A percentile compares a stretch with the other conserved stretches of the same genome.
phyloP scores from a whole-genome alignment of 2,888 invertebrate genomes.

The Leptopilina myrica region DNA sequence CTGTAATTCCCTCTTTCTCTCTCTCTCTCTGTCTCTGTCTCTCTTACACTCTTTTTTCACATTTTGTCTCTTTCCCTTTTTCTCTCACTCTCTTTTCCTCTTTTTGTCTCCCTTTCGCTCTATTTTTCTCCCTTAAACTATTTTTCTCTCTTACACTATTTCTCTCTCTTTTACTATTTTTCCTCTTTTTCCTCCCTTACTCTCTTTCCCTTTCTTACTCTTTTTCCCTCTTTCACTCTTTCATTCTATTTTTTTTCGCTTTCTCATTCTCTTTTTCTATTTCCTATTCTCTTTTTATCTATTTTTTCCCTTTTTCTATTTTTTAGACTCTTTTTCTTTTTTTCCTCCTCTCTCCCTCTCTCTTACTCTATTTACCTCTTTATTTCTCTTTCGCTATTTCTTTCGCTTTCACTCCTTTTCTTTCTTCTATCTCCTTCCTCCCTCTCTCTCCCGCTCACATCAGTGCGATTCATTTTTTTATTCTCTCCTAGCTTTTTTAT shows the following conservation, averaged over 20 bases:
- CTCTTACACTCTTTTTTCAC: slow-evolving; percentile 37
- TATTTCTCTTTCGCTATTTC: too few relatives aligned
- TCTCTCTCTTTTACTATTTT: neutral
- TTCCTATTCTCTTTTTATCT: neutral
- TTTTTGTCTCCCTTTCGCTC: slow-evolving; percentile 43
- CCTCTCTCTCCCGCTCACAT: neutral
- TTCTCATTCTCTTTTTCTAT: slow-evolving; percentile 41
- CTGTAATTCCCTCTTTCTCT: slow-evolving; percentile 39
- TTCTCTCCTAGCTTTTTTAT: slow-evolving; percentile 46
- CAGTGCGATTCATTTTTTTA: neutral
- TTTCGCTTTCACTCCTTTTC: too few relatives aligned
- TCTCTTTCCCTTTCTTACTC: too few relatives aligned
- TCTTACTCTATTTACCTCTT: too few relatives aligned
- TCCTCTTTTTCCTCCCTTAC: neutral
- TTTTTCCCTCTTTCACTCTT: too few relatives aligned
- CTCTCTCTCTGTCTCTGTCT: slow-evolving; percentile 7
- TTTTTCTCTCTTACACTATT: slow-evolving; percentile 43
- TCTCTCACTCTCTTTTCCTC: slow-evolving; percentile 10
- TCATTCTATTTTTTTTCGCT: too few relatives aligned
- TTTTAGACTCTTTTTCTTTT: too few relatives aligned
- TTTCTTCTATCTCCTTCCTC: neutral
- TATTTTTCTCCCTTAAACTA: slow-evolving; percentile 43
- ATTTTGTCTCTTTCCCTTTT: slow-evolving; percentile 40
- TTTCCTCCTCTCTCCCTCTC: too few relatives aligned
- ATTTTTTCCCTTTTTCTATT: too few relatives aligned